Conservation (phyloP, 2,888 invertebrate genomes). For the Miltochrista miniata region DNA sequence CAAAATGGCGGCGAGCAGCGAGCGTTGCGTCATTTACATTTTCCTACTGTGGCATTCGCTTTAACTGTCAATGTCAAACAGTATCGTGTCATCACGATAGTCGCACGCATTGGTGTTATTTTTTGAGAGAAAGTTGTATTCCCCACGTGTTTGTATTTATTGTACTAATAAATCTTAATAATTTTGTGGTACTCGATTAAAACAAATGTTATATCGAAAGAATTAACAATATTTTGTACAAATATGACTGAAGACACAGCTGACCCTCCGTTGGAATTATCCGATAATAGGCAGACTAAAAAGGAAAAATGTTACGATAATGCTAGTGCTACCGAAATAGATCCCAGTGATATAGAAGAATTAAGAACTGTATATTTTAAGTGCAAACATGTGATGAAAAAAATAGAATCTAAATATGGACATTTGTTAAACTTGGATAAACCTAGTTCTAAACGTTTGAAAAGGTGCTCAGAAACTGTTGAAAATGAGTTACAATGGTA, state of each 20-base stretch:
- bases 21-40: not conserved
- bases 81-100: too few species aligned
- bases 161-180: not conserved
- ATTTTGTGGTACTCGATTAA: too few species aligned
- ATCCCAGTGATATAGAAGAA: conserved; percentile 59
- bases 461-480: conserved; percentile 12
- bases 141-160: not conserved
- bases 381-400: conserved; percentile 63
- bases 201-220: too few species aligned
- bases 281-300: conserved; percentile 8
- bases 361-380: conserved; percentile 59
- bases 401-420: conserved; percentile 70
- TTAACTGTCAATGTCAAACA: conserved; percentile 16
- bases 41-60: not conserved
- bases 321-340: conserved; percentile 32
- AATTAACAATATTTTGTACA: too few species aligned
- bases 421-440: conserved; percentile 55
- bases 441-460: conserved; percentile 11
- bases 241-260: too few species aligned
- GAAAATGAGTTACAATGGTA: conserved; percentile 54
- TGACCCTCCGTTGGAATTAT: too few species aligned
- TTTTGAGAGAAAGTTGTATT: conserved; percentile 17
- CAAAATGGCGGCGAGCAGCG: conserved; percentile 10
- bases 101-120: too few species aligned
- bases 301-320: conserved; percentile 10